Base-by-base conservation (phyloP, 2,113 vertebrate genomes). In the Heterotis niloticus region DNA sequence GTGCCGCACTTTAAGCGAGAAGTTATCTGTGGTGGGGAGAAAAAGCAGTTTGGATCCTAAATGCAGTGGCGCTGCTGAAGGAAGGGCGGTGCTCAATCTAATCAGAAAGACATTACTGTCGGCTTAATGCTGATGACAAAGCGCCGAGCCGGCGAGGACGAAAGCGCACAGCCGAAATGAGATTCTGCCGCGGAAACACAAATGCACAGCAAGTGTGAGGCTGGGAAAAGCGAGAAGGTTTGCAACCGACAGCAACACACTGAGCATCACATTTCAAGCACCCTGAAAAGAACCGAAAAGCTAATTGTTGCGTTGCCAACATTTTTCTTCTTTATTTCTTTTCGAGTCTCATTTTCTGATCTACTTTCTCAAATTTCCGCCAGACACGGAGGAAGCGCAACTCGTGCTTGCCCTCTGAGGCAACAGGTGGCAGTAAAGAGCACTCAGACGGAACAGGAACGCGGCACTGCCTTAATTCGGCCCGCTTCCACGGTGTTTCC, bases 31-130 rank as follows among this genome's bases (percentile, higher is more conserved):
- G 20, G 64, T 24, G 13, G 51, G 16, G 24, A 68, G 65, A 59
- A 11, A 20, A 13, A 17, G 24, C 24, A 69, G 51, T 29, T 78
- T 1, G 14, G 76, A 17, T 11, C n/a, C n/a, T 69, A 29, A 29
- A 56, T 44, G 65, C 11, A 17, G 23, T 34, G 17, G 34, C n/a
- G 5, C 52, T 57, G 26, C 1, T 34, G 28, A 17, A 67, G 65
- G 26, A 34, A 20, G 24, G 28, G 26, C n/a, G 24, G 16, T n/a
- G 18, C 18, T 54, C 18, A 68, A 77, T 77, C 76, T 66, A 11
- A 77, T 77, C 64, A 57, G n/a, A 68, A 77, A 77, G 64, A 24
- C 64, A 77, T 77, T 77, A 77, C 64, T 78, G 65, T 68, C 65
- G 18, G n/a, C 52, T 57, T 78, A 78, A 54, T 52, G 5, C 62